Conservation (phyloP, 2,888 invertebrate species). For the Calliopum simillimum region DNA sequence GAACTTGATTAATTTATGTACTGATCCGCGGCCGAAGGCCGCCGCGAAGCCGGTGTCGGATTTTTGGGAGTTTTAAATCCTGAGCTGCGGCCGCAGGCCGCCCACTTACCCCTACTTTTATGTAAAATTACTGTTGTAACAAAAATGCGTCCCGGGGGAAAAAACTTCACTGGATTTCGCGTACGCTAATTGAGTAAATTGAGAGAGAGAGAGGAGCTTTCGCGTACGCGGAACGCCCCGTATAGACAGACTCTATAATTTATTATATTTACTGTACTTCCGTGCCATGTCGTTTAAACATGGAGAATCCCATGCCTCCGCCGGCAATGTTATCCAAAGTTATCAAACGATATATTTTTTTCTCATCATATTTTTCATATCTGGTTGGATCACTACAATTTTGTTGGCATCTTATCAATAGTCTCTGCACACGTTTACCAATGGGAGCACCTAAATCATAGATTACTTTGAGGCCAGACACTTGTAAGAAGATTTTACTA, state of each 20-base stretch:
- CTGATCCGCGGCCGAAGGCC: too few relatives aligned
- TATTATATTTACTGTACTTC: constrained; percentile 57
- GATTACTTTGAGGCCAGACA: constrained; percentile 69
- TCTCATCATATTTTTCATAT: constrained; percentile 72
- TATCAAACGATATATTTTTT: constrained; percentile 73
- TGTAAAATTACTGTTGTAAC: too few relatives aligned
- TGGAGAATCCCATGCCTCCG: constrained; percentile 79
- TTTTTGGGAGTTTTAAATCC: too few relatives aligned
- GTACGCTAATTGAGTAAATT: too few relatives aligned
- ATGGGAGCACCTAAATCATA: constrained; percentile 73
- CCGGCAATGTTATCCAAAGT: constrained; percentile 73
- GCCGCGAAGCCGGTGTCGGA: too few relatives aligned
- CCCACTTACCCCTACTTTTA: too few relatives aligned
- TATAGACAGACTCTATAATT: not conserved
- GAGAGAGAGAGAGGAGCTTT: too few relatives aligned
- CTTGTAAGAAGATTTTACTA: constrained; percentile 68
- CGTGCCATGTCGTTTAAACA: constrained; percentile 62
- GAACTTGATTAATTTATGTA: too few relatives aligned
- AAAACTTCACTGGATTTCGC: too few relatives aligned
- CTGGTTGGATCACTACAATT: constrained; percentile 69
- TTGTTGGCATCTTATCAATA: constrained; percentile 58
- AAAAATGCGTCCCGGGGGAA: too few relatives aligned
- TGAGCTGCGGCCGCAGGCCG: too few relatives aligned
- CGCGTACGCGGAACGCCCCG: too few relatives aligned
- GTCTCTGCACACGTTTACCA: constrained; percentile 72